phyloP scores from a whole-genome alignment of 2,797 vertebrate species.

The Mallotus villosus region DNA sequence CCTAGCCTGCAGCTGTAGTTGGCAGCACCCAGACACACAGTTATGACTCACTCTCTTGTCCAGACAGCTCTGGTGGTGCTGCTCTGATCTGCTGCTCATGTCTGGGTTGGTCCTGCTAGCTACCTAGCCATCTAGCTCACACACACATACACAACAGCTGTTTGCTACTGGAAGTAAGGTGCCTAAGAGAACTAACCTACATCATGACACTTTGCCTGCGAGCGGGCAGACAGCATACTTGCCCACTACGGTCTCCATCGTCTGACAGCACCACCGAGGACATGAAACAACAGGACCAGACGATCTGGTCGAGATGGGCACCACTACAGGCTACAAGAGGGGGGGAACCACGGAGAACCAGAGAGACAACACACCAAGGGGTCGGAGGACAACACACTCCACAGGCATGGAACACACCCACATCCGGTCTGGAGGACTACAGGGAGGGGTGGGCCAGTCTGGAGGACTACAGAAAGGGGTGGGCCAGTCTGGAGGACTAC shows the following conservation, averaged over 20 bases:
- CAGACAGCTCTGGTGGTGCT: too few species aligned
- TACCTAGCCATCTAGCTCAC: background rate
- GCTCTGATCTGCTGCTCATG: slow-evolving; percentile 21
- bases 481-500: slow-evolving; percentile 20
- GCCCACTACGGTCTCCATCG: slow-evolving; percentile 53
- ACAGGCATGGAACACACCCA: slow-evolving; percentile 15
- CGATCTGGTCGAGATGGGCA: slow-evolving; percentile 21
- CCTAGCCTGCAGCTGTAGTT: slow-evolving; percentile 12
- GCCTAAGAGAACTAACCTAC: background rate
- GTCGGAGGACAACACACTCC: background rate
- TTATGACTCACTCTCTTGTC: slow-evolving; percentile 53
- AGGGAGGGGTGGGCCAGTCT: slow-evolving; percentile 18
- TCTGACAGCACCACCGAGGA: slow-evolving; percentile 29
- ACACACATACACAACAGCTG: background rate
- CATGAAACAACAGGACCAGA: slow-evolving; percentile 41
- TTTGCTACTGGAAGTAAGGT: background rate
- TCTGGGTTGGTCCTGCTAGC: slow-evolving; percentile 17
- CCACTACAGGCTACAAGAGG: slow-evolving; percentile 25
- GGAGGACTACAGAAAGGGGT: slow-evolving; percentile 23
- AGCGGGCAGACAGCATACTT: slow-evolving; percentile 32
- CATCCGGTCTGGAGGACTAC: slow-evolving; percentile 25
- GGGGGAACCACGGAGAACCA: slow-evolving; percentile 19
- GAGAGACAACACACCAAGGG: slow-evolving; percentile 16
- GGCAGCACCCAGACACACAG: slow-evolving; percentile 15
- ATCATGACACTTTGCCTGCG: background rate